These are phyloP conservation scores for Ceratotherium simum DNA, from an alignment of 2,113 vertebrate genomes.

Conservation along the genomic window DNA sequence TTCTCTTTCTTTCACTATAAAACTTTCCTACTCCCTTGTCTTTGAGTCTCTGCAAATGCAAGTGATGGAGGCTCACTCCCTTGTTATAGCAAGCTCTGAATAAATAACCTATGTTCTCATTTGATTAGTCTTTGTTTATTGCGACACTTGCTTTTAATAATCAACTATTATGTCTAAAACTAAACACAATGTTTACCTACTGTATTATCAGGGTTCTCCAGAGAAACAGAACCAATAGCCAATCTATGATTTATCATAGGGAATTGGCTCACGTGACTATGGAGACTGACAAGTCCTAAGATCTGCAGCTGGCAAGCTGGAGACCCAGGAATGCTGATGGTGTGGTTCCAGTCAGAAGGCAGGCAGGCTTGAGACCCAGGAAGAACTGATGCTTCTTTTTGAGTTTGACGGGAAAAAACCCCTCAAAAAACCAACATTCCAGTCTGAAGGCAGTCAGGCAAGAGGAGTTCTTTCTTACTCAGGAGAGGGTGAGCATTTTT, in stretches of 20 bases:
- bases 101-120: not conserved
- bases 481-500: not conserved
- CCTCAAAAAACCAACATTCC: not conserved
- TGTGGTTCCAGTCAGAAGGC: not conserved
- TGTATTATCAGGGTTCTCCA: not conserved
- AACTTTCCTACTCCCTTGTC: not conserved
- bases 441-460: not conserved
- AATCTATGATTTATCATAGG: not conserved
- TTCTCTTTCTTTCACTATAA: not conserved
- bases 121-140: not conserved
- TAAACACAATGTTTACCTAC: not conserved
- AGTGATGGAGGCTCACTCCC: not conserved
- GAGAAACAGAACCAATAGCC: not conserved
- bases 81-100: not conserved
- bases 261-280: not conserved
- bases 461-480: no score
- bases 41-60: not conserved
- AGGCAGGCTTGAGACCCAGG: not conserved
- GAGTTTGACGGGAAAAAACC: not conserved
- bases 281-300: not conserved
- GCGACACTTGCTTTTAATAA: not conserved
- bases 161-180: not conserved
- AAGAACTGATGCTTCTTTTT: not conserved
- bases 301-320: not conserved
- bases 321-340: not conserved